These are phyloP conservation scores for Pocillopora damicornis DNA, from an alignment of 64 coral and sea anemone genomes.

Conservation along the genomic window DNA sequence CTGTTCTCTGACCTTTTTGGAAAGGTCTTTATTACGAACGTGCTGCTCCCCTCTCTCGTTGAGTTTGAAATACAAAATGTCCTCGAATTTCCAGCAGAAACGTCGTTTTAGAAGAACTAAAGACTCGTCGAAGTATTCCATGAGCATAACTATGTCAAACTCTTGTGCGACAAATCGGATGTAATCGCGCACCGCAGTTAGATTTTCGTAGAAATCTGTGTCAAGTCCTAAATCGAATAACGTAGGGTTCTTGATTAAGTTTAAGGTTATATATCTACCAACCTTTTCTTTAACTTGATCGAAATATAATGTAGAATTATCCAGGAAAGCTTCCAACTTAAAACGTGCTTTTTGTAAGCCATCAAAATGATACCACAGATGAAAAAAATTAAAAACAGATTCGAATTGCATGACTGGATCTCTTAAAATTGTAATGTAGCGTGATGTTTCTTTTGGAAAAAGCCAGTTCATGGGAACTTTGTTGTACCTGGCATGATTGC, in stretches of 20 bases:
- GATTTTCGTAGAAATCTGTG: background rate
- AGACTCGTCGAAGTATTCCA: conserved; percentile 82
- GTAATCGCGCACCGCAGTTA: conserved; percentile 4
- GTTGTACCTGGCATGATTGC: conserved; percentile 71
- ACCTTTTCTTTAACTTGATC: background rate
- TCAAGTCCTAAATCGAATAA: conserved; percentile 75
- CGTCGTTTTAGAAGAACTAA: conserved; percentile 76
- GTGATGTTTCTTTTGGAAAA: conserved; percentile 44
- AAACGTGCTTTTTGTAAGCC: background rate
- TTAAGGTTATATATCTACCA: background rate
- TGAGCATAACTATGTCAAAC: conserved; percentile 73
- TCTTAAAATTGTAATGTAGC: conserved; percentile 67
- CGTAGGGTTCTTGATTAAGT: conserved; percentile 41
- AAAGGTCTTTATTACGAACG: conserved; percentile 4
- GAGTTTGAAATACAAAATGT: conserved; percentile 67
- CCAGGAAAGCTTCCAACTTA: background rate
- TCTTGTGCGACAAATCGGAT: conserved; percentile 40
- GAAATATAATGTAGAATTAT: background rate
- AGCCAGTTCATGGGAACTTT: conserved; percentile 33
- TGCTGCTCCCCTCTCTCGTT: conserved; percentile 27
- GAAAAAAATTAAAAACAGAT: conserved; percentile 64
- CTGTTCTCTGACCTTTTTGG: background rate
- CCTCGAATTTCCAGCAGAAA: conserved; percentile 67
- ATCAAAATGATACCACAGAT: conserved; percentile 15
- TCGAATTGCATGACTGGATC: conserved; percentile 69